Evolutionary conservation across 2,113 vertebrate species (phyloP).

Genomic region (Ginglymostoma cirratum): DNA sequence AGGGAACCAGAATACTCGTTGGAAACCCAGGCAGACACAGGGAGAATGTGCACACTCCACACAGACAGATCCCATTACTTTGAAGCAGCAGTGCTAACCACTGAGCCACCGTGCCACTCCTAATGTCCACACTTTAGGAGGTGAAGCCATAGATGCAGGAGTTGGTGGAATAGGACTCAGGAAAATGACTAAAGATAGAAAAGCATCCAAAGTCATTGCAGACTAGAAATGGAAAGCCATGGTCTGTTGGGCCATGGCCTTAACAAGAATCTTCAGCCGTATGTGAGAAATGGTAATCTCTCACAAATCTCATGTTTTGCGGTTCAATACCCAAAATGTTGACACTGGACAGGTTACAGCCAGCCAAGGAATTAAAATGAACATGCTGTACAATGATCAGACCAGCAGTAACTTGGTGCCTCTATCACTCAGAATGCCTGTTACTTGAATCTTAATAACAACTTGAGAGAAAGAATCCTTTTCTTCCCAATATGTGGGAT

Average conservation of each 20-base stretch:
- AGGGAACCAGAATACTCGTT: no score
- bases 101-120: no score
- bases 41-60: no score
- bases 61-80: no score
- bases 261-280: neutral
- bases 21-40: no score
- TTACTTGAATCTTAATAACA: neutral
- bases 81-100: no score
- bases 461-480: neutral
- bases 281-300: neutral
- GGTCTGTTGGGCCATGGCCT: neutral
- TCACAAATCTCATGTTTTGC: neutral
- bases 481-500: neutral
- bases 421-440: neutral
- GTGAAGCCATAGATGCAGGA: neutral
- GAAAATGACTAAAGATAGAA: neutral
- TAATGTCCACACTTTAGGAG: neutral
- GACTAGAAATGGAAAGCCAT: neutral
- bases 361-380: neutral
- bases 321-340: neutral
- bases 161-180: neutral
- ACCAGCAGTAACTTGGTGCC: neutral
- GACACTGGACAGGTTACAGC: neutral
- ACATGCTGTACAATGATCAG: neutral
- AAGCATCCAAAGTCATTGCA: neutral